Percentiles rank a stretch among this genome's conserved stretches.
Evolutionary conservation across 2,113 vertebrate species (phyloP).

Genomic region (Nothobranchius furzeri): DNA sequence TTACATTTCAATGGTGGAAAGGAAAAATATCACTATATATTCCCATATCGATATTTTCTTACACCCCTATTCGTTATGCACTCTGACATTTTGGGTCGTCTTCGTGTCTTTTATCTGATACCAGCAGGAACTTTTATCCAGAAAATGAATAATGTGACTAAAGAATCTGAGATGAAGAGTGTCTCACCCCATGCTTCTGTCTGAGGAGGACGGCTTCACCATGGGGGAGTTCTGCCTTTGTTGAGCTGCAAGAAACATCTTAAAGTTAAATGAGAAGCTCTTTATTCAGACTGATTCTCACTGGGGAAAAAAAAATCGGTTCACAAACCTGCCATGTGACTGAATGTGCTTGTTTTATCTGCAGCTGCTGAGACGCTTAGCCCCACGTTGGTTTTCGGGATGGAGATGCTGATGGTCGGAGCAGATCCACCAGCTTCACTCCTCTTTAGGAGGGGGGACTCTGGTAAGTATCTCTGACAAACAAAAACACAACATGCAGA

Average conservation of each 20-base stretch:
- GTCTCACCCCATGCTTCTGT: constrained; percentile 72
- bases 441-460: constrained; percentile 69
- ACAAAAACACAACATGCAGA: not conserved
- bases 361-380: constrained; percentile 27
- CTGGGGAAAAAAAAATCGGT: not conserved
- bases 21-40: too few relatives aligned
- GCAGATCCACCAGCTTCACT: constrained; percentile 50
- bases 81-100: not conserved
- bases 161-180: not conserved
- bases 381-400: constrained; percentile 66
- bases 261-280: not conserved
- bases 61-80: not conserved
- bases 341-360: constrained; percentile 57
- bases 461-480: constrained; percentile 65
- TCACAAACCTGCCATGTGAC: constrained; percentile 44
- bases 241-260: constrained; percentile 53
- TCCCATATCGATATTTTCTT: too few relatives aligned
- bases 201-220: constrained; percentile 70
- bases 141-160: not conserved
- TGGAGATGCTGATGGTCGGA: constrained; percentile 64
- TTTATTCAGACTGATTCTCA: not conserved
- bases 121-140: not conserved
- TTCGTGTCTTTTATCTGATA: not conserved
- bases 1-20: too few relatives aligned
- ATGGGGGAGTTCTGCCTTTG: constrained; percentile 69